These are phyloP conservation scores for Centropus unirufus DNA, from an alignment of 2,113 vertebrate genomes.

Conservation along the genomic window DNA sequence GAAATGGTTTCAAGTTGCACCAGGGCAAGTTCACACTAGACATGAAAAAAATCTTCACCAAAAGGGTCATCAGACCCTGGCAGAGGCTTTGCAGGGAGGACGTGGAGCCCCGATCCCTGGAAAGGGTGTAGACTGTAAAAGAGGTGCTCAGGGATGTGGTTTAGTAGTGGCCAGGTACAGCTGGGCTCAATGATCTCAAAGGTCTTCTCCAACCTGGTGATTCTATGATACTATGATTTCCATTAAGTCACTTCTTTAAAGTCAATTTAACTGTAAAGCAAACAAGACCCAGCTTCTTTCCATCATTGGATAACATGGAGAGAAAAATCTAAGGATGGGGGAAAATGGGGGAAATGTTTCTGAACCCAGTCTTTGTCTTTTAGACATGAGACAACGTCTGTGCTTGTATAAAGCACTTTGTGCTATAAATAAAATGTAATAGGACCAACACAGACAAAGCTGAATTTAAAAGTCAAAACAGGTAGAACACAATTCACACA, in stretches of 20 bases:
- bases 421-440: background rate
- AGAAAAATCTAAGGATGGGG: background rate
- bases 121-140: no score
- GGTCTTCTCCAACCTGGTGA: no score
- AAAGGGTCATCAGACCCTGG: no score
- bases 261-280: background rate
- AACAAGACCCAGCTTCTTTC: background rate
- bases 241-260: background rate
- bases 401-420: background rate
- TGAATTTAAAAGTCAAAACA: slow-evolving; percentile 6
- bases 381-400: background rate
- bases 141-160: no score
- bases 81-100: no score
- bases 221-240: no score
- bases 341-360: background rate
- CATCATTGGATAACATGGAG: background rate
- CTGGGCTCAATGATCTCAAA: no score
- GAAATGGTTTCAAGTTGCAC: no score
- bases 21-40: no score
- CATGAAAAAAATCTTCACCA: no score
- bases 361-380: background rate
- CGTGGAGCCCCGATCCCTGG: no score
- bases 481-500: background rate
- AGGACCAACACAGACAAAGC: background rate
- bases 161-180: no score